These are phyloP conservation scores for Lasioglossum albipes DNA, from an alignment of 1,140 invertebrate genomes.

Conservation along the genomic window DNA sequence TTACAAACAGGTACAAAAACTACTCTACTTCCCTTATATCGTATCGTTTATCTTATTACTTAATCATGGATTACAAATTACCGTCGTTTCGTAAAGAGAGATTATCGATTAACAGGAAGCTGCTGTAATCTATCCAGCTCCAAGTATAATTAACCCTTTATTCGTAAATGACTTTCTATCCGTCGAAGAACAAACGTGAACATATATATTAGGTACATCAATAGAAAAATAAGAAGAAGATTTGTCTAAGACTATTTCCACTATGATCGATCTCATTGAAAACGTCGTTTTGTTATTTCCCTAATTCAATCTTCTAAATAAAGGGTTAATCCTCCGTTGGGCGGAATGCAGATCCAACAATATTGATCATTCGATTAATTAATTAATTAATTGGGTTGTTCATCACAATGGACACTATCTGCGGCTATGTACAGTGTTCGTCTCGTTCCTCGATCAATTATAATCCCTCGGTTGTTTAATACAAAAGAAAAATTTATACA, in stretches of 20 bases:
- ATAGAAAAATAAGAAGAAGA: conserved; percentile 21
- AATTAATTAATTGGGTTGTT: background rate
- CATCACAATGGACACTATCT: conserved; percentile 29
- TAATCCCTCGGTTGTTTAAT: background rate
- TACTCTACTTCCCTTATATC: conserved; percentile 66
- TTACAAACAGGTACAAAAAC: conserved; percentile 77
- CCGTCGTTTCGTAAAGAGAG: background rate
- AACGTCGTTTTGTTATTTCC: no score
- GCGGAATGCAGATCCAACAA: conserved; percentile 34
- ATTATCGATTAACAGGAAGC: background rate
- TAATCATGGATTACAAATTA: conserved; percentile 17
- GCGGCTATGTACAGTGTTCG: conserved; percentile 27
- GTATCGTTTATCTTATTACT: conserved; percentile 24
- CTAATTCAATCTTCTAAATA: background rate
- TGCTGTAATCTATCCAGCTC: background rate
- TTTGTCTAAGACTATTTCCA: background rate
- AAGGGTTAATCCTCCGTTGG: conserved; percentile 1
- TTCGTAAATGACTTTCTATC: background rate
- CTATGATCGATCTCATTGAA: no score
- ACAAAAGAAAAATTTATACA: no score
- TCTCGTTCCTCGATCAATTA: background rate
- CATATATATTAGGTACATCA: no score
- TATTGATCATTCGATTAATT: conserved; percentile 8
- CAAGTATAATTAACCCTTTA: conserved; percentile 11
- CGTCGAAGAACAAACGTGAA: background rate